Evolutionary conservation across 2,888 invertebrate species (phyloP).

Genomic region (Nebria salina): DNA sequence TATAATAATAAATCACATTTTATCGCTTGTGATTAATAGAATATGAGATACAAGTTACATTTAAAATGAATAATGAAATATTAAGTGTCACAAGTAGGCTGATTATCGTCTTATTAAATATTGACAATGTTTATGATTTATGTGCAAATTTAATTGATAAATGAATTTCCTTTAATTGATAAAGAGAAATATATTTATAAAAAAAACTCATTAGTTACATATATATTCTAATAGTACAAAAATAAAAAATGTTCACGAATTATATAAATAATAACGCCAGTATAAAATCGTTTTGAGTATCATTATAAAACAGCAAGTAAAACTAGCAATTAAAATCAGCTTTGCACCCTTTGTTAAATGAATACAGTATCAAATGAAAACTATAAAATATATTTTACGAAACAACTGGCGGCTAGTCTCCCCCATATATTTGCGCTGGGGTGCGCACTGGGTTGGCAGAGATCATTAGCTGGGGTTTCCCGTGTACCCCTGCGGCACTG

Average conservation of each 20-base stretch:
- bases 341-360: not conserved
- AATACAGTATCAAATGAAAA: not conserved
- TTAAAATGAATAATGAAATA: constrained; percentile 40
- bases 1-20: not conserved
- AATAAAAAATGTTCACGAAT: too few relatives aligned
- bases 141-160: too few relatives aligned
- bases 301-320: not conserved
- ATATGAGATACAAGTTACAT: constrained; percentile 22
- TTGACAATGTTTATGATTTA: not conserved
- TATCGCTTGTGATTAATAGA: not conserved
- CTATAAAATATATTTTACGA: not conserved
- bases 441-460: not conserved
- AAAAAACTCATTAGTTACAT: too few relatives aligned
- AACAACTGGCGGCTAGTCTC: not conserved
- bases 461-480: not conserved
- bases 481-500: not conserved
- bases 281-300: not conserved
- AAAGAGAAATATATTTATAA: not conserved
- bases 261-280: too few relatives aligned
- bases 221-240: too few relatives aligned
- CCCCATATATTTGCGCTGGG: not conserved
- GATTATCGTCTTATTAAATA: not conserved
- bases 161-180: not conserved
- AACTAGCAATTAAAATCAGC: not conserved
- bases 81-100: not conserved